phyloP scores from a whole-genome alignment of 2,113 vertebrate genomes.

The Psophia crepitans region DNA sequence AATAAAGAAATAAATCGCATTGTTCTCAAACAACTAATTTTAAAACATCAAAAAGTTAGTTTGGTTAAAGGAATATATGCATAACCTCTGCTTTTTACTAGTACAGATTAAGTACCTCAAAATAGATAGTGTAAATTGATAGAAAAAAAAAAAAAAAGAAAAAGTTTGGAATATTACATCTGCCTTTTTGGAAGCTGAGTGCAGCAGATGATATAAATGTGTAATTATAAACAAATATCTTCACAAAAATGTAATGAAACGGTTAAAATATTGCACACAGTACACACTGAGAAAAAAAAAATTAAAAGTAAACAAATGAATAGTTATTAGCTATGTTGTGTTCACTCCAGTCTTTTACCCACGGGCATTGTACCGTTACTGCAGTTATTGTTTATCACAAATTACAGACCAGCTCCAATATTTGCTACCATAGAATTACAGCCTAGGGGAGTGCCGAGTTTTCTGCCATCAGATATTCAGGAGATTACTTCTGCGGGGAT shows the following conservation, averaged over 20 bases:
- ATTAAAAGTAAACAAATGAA: not conserved
- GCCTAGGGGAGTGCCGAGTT: not conserved
- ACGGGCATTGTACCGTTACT: not conserved
- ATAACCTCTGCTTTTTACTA: not conserved
- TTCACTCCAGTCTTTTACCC: conserved; percentile 1
- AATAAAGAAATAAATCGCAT: not conserved
- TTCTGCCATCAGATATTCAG: conserved; percentile 4
- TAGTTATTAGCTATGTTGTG: conserved; percentile 34
- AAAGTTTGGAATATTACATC: not conserved
- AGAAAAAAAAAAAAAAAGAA: not conserved
- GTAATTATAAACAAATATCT: not conserved
- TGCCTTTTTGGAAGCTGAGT: not conserved
- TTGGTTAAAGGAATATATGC: not conserved
- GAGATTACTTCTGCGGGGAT: not conserved
- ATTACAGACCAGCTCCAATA: not conserved
- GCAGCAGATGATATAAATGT: not conserved
- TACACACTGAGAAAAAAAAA: not conserved
- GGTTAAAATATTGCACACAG: not conserved
- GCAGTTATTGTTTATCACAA: conserved; percentile 21
- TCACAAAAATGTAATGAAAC: not conserved
- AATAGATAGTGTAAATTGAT: not conserved
- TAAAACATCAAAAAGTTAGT: not conserved
- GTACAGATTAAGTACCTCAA: not conserved
- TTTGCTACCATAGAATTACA: not conserved
- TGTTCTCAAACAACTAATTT: not conserved